Evolutionary conservation across 2,888 invertebrate genomes (phyloP), one percentile per base, ranked within the genome.

Genomic region (Clanis bilineata): DNA sequence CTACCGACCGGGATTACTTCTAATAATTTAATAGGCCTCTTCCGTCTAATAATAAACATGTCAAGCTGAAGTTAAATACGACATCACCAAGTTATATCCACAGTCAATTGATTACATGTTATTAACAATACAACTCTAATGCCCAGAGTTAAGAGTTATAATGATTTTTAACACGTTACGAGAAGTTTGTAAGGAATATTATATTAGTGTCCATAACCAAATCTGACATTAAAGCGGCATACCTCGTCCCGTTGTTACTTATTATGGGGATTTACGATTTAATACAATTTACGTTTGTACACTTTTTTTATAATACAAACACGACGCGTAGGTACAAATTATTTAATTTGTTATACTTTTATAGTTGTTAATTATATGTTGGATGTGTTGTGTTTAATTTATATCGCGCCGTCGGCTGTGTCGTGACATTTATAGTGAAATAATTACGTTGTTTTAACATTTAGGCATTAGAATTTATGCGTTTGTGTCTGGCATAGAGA

Each of bases 31-130:
- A 91, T 89, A 89, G 89, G 83, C 81, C 82, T 80, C 84, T 86
- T 86, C 88, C 82, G 76, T 77, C 84, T 84, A 84, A 90, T 88
- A 90, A 90, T 90, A 91, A 90, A 90, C 88, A 90, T 90, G 90
- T 90, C 91, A 87, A 77, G 73, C 78, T 72, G 76, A 83, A 81
- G 83, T 85, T 88, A 87, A 90, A 88, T 85, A 89, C 83, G 73
- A 74, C 73, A 74, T 72, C 62, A 71, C 85, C 69, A 80, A 74
- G 44, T 74, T 78, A 76, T 15, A 60, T 67, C 64, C 73, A 63
- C 78, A 22, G 59, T 57, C 43, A 23, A 58, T 9, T 45, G 60
- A 64, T 39, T 39, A 38, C 38, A n/a, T 21, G n/a, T n/a, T 39
- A 9, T 54, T 58, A 18, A 23, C 18, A 36, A 64, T 58, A 59